Conservation (phyloP, 2,113 vertebrate genomes). For the Hipposideros armiger region DNA sequence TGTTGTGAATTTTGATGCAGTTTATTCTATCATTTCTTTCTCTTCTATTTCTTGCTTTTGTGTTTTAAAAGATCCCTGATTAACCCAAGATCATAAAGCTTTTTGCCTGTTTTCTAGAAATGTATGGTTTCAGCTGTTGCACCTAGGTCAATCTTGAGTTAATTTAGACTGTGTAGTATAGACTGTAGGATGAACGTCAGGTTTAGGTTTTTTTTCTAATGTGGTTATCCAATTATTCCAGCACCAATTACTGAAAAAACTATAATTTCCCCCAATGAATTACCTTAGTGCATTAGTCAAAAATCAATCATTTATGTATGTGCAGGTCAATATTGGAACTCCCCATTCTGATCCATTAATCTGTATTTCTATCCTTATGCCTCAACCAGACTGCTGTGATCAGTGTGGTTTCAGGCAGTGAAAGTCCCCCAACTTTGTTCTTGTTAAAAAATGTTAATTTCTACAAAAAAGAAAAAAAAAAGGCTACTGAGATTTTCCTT, state of each 20-base stretch:
- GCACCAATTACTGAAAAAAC: background rate
- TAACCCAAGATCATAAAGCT: background rate
- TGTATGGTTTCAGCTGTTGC: background rate
- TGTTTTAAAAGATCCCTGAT: background rate
- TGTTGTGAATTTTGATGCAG: slow-evolving; percentile 27
- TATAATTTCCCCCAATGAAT: background rate
- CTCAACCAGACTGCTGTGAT: background rate
- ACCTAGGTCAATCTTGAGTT: slow-evolving; percentile 4
- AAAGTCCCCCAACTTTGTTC: background rate
- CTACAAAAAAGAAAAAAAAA: background rate
- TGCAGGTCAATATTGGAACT: background rate
- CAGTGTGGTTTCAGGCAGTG: background rate
- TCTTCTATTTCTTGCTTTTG: background rate
- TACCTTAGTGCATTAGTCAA: background rate
- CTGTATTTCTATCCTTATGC: background rate
- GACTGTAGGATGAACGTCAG: background rate
- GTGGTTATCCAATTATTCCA: background rate
- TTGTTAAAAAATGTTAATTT: background rate
- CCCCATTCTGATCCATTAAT: background rate
- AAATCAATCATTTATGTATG: background rate
- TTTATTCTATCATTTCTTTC: slow-evolving; percentile 14
- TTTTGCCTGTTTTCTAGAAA: background rate
- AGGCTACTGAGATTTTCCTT: background rate
- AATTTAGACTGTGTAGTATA: background rate
- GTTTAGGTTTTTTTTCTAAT: no score